phyloP scores from a whole-genome alignment of 2,113 vertebrate genomes.

The Chaetodon auriga region DNA sequence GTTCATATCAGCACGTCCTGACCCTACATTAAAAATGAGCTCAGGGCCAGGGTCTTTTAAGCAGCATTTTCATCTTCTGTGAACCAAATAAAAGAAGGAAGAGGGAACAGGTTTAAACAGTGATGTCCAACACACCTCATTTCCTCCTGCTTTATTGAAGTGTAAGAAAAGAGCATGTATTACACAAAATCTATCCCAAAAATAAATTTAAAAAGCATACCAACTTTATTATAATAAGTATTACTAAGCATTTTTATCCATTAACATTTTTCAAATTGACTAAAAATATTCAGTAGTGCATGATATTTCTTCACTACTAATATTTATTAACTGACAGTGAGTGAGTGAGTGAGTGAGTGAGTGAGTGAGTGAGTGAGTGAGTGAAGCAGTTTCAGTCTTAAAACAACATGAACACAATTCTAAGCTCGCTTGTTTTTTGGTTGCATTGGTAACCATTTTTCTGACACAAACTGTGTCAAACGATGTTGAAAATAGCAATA shows the following conservation, averaged over 20 bases:
- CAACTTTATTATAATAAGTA: background rate
- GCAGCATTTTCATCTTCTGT: conserved; percentile 9
- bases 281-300: no score
- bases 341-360: no score
- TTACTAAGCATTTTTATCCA: background rate
- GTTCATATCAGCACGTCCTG: conserved; percentile 34
- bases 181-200: background rate
- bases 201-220: background rate
- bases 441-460: background rate
- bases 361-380: no score
- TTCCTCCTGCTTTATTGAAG: background rate
- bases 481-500: background rate
- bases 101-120: background rate
- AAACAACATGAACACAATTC: no score
- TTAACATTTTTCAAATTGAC: background rate
- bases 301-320: background rate
- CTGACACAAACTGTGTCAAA: no score
- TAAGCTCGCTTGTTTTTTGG: no score
- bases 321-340: background rate
- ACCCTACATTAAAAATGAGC: background rate
- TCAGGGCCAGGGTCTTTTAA: conserved; percentile 12
- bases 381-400: no score
- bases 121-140: no score
- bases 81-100: background rate
- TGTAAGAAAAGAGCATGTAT: background rate